These are phyloP conservation scores for Nibea albiflora DNA, from an alignment of 2,113 vertebrate species.

Conservation along the genomic window DNA sequence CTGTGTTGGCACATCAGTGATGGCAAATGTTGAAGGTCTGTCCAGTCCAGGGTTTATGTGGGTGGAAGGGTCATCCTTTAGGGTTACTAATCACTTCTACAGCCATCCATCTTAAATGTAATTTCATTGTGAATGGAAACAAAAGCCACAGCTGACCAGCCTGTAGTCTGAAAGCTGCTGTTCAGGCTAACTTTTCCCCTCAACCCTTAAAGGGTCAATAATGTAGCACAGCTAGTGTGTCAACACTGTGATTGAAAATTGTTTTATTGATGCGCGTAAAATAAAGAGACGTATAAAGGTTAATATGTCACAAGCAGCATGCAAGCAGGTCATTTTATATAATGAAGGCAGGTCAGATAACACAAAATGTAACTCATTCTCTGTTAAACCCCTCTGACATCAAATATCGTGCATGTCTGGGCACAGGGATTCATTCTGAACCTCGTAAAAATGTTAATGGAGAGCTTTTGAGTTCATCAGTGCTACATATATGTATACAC, in stretches of 20 bases:
- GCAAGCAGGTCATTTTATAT: not conserved
- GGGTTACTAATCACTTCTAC: not conserved
- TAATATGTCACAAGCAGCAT: not conserved
- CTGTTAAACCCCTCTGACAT: not conserved
- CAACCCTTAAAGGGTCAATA: not conserved
- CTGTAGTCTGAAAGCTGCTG: not conserved
- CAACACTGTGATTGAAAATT: not conserved
- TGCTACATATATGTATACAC: not conserved
- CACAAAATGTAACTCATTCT: not conserved
- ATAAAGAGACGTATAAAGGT: not conserved
- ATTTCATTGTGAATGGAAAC: conserved; percentile 3
- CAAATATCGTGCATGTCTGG: not conserved
- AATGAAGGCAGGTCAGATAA: not conserved
- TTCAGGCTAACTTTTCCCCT: not conserved
- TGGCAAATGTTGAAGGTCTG: not conserved
- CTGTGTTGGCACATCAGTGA: not conserved
- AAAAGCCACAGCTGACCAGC: conserved; percentile 3
- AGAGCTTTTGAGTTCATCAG: not conserved
- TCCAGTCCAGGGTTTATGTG: not conserved
- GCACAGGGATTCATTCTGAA: not conserved
- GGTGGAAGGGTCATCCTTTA: not conserved
- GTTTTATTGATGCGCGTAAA: not conserved
- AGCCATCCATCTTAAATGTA: not conserved
- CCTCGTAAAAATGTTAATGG: not conserved
- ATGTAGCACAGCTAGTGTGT: not conserved